Evolutionary conservation across 23 tunicate genomes (phyloP), one percentile per base, ranked within the genome.

Genomic region (Ciona savignyi): DNA sequence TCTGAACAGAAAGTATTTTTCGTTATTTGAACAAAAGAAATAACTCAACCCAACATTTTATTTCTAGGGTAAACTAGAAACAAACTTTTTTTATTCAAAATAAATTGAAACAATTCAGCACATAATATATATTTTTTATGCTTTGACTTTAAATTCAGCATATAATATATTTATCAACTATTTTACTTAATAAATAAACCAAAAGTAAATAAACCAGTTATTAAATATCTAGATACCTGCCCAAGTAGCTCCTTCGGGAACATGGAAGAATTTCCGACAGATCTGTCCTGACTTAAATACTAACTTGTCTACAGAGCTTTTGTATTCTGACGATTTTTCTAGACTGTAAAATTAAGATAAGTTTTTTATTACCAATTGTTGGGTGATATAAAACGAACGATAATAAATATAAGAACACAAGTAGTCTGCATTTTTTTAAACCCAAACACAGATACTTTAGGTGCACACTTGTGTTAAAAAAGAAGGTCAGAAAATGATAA

Each of bases 241-340:
- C 85, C 90, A 83, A 21, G 77, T 74, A 9, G 97, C 97, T 19
- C 74, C 79, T n/a, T 69, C 69, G 2, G 97, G 97, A 35, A 79
- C 82, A 31, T 84, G 81, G 62, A 83, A 61, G 66, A 90, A 90
- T 30, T 35, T 75, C 70, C 97, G 35, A 22, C 27, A 70, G 4
- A 90, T 70, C 42, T 83, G 85, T 1, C 97, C 97, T 4, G 90
- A 48, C 70, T 79, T 79, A 78, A 90, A 90, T 2, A 74, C 22
- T 1, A 63, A 68, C 29, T 60, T 28, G 4, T 30, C 66, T 25
- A 74, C 42, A 1, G 33, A 4, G 20, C 62, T 74, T 27, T 29
- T 25, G 63, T 73, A 81, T 2, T 81, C 31, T 23, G 48, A 32
- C 28, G 23, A 0, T 66, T 65, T 51, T 23, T 81, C 86, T 1